These are phyloP conservation scores for Alfaro cultratus DNA, from an alignment of 2,797 vertebrate species.

Conservation along the genomic window DNA sequence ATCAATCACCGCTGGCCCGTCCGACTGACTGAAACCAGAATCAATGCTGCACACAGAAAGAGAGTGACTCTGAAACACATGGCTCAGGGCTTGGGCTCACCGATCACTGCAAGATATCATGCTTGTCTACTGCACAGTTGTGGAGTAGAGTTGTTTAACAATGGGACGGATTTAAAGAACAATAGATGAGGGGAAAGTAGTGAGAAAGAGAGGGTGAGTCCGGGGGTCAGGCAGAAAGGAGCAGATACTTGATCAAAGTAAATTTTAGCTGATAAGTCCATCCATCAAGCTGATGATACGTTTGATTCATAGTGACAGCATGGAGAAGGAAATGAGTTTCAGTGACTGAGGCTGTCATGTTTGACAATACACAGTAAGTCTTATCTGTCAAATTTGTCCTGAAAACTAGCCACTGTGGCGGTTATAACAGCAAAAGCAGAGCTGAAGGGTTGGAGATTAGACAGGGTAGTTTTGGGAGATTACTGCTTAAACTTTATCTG, in stretches of 20 bases:
- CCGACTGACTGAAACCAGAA: slow-evolving; percentile 70
- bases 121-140: slow-evolving; percentile 53
- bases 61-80: slow-evolving; percentile 54
- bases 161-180: slow-evolving; percentile 36
- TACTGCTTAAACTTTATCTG: slow-evolving; percentile 19
- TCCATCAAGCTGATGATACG: slow-evolving; percentile 82
- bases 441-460: slow-evolving; percentile 29
- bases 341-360: slow-evolving; percentile 79
- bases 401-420: slow-evolving; percentile 57
- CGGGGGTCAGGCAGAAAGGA: slow-evolving; percentile 68
- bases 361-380: slow-evolving; percentile 76
- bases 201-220: slow-evolving; percentile 67
- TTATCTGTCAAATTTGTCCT: slow-evolving; percentile 69
- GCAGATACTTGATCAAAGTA: slow-evolving; percentile 77
- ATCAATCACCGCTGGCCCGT: slow-evolving; percentile 76
- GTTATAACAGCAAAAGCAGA: slow-evolving; percentile 41
- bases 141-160: slow-evolving; percentile 33
- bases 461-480: slow-evolving; percentile 28
- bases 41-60: slow-evolving; percentile 63
- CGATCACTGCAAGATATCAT: slow-evolving; percentile 53
- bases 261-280: slow-evolving; percentile 79
- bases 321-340: slow-evolving; percentile 71
- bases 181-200: slow-evolving; percentile 31
- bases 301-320: slow-evolving; percentile 77
- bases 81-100: slow-evolving; percentile 51